These are phyloP conservation scores for Antennarius maculatus DNA, from an alignment of 2,797 vertebrate genomes.

Conservation along the genomic window DNA sequence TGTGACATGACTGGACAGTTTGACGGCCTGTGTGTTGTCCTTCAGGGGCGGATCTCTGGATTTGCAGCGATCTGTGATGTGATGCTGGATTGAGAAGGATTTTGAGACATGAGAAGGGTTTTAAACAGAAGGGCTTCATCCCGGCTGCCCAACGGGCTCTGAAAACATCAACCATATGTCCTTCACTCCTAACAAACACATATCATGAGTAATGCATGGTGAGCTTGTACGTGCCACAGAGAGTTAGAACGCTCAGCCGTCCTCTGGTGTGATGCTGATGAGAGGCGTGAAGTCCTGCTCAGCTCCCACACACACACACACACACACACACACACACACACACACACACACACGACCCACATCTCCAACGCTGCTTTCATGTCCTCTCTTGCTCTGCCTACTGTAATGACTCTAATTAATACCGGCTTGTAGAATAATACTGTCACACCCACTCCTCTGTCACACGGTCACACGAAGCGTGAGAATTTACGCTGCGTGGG, in stretches of 20 bases:
- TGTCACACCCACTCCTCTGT: conserved; percentile 32
- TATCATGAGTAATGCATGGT: conserved; percentile 51
- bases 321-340: conserved; percentile 62
- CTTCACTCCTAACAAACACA: conserved; percentile 29
- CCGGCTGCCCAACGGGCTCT: background rate
- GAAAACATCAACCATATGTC: conserved; percentile 13
- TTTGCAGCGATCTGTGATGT: conserved; percentile 7
- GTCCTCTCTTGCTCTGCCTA: conserved; percentile 38
- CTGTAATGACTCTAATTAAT: conserved; percentile 55
- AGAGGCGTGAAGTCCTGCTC: conserved; percentile 18
- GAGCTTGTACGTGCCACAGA: background rate
- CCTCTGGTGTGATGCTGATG: conserved; percentile 51
- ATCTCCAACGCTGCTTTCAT: conserved; percentile 45
- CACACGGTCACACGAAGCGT: conserved; percentile 30
- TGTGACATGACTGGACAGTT: conserved; percentile 29
- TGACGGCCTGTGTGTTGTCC: conserved; percentile 28
- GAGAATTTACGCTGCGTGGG: conserved; percentile 11
- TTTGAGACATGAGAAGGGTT: background rate
- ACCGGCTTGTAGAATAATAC: conserved; percentile 44
- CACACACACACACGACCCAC: conserved; percentile 51
- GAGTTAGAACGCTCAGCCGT: conserved; percentile 36
- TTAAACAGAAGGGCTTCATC: background rate
- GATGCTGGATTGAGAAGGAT: conserved; percentile 1
- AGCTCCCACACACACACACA: conserved; percentile 56
- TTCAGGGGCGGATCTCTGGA: conserved; percentile 10